These are phyloP conservation scores for Dicentrarchus labrax DNA, from an alignment of 2,113 vertebrate species.

Conservation along the genomic window DNA sequence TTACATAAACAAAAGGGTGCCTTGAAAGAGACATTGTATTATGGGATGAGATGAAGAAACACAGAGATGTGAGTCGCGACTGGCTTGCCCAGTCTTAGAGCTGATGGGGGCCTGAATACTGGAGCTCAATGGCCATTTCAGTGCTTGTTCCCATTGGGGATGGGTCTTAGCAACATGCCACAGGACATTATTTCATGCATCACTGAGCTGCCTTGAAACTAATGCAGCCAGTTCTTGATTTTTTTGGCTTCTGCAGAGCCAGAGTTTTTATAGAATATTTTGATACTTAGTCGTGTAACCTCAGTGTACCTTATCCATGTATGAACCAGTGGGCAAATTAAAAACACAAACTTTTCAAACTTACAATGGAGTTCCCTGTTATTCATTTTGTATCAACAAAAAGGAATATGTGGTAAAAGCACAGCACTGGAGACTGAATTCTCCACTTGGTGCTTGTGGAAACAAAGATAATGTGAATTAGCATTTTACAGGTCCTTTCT, in stretches of 20 bases:
- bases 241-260: conserved; percentile 77
- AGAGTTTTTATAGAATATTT: conserved; percentile 56
- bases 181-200: conserved; percentile 92
- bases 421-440: not conserved
- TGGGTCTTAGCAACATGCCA: conserved; percentile 83
- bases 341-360: conserved; percentile 20
- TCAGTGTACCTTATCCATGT: not conserved
- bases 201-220: conserved; percentile 87
- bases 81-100: conserved; percentile 34
- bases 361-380: not conserved
- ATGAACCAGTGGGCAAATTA: conserved; percentile 16
- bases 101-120: conserved; percentile 40
- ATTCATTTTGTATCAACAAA: not conserved
- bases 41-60: conserved; percentile 44
- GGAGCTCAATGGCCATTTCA: conserved; percentile 72
- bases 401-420: not conserved
- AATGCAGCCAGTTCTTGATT: conserved; percentile 85
- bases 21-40: conserved; percentile 35
- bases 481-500: conserved; percentile 47
- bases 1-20: conserved; percentile 40
- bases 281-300: conserved; percentile 10
- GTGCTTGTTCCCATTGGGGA: conserved; percentile 78
- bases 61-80: conserved; percentile 18
- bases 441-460: conserved; percentile 18
- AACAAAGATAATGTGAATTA: conserved; percentile 53